Base-by-base conservation (phyloP, 2,113 vertebrate species). In the Pardalotus punctatus region DNA sequence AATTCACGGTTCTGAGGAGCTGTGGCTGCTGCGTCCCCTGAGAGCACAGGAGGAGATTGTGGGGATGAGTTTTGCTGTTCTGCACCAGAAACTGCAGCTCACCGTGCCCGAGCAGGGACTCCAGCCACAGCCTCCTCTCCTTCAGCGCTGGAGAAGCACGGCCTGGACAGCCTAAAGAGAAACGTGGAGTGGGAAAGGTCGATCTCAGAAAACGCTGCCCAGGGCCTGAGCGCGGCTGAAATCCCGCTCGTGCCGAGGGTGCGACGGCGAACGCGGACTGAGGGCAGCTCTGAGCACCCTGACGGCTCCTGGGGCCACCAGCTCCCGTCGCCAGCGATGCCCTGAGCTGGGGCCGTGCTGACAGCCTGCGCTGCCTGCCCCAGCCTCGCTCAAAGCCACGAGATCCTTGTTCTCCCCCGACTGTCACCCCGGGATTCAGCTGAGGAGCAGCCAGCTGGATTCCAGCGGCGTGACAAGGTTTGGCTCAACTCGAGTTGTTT, bases 251-350 rank as follows among this genome's bases (percentile, higher is more conserved):
- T 24, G 7, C 11, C 3, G 12, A 35, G 79, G 11, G 28, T 23
- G 6, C 27, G 81, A 14, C 14, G 54, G 18, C 47, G 35, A 62
- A 79, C 6, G 11, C 1, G 17, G 21, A 4, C 24, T 29, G 88
- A 1, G 38, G 54, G 81, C 80, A 36, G 15, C 78, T 62, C 13
- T 5, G 38, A 84, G 58, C 50, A 61, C 40, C 57, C 27, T 31
- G 0, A 5, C 23, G 17, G 40, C 67, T 70, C 7, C 17, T 31
- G 57, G 47, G 19, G 42, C 71, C 20, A 12, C 3, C 42, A 38
- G 74, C 70, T 35, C n/a, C 36, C 45, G 72, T 3, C 3, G 9
- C 22, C 1, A 8, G 1, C 0, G 12, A 56, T n/a, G 22, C 5
- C 9, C 5, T 5, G 3, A 15, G 66, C 61, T 54, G 83, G 70